Evolutionary conservation across 2,888 invertebrate species (phyloP).

Genomic region (Anthrax anthrax): DNA sequence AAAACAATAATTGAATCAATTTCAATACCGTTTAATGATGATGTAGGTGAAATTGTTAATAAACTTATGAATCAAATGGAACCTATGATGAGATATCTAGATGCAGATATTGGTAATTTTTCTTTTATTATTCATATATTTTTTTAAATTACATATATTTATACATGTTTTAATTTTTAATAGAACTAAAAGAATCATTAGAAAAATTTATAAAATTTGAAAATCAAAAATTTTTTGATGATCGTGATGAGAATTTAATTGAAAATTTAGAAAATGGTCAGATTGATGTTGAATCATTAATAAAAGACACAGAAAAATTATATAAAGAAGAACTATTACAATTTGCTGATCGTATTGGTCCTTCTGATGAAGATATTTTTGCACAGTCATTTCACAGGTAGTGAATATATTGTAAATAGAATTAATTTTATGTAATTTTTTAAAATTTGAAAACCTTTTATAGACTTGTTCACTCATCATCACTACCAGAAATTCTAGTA

Average conservation of each 20-base stretch:
- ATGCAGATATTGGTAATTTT: slow-evolving; percentile 15
- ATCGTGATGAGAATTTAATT: slow-evolving; percentile 45
- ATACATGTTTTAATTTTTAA: too few species aligned
- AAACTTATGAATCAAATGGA: slow-evolving; percentile 27
- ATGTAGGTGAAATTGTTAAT: slow-evolving; percentile 25
- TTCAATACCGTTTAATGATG: slow-evolving; percentile 22
- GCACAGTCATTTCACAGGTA: slow-evolving; percentile 39
- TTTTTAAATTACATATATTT: too few species aligned
- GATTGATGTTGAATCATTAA: slow-evolving; percentile 56
- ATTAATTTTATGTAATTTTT: neutral
- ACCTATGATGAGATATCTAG: slow-evolving; percentile 28
- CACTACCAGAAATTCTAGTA: slow-evolving; percentile 73
- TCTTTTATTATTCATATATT: neutral
- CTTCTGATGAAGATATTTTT: slow-evolving; percentile 62
- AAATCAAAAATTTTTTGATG: slow-evolving; percentile 52
- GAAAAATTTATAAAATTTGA: slow-evolving; percentile 48
- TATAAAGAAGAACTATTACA: slow-evolving; percentile 72
- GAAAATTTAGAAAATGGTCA: slow-evolving; percentile 46
- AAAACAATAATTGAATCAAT: slow-evolving; percentile 18
- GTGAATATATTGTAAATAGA: neutral
- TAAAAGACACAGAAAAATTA: slow-evolving; percentile 63
- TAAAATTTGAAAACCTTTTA: neutral
- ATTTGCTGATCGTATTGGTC: slow-evolving; percentile 67
- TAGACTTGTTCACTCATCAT: slow-evolving; percentile 66
- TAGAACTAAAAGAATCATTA: slow-evolving; percentile 27